Evolutionary conservation across 2,797 vertebrate species (phyloP), one percentile per base, ranked within the genome.

Genomic region (Thunnus albacares): DNA sequence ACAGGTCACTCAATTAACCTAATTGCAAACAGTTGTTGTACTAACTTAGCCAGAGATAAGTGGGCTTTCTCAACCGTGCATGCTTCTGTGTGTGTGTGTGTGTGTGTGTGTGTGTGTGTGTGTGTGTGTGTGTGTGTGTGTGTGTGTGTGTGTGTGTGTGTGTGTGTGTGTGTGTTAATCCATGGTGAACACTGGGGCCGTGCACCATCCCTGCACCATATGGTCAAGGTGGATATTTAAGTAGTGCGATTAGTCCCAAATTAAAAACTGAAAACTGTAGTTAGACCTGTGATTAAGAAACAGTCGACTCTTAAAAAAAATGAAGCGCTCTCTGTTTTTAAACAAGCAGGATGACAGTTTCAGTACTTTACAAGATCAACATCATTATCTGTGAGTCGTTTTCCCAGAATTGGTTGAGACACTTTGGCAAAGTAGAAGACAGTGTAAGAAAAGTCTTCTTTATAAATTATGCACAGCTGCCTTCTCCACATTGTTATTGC

Each of bases 1-100:
- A 84, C 87, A 88, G 77, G 83, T 84, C 90, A 73, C 55, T 79
- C 80, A 87, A 93, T 94, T 93, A 93, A 89, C 90, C 92, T 91
- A 93, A 94, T 93, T 94, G 71, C 76, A 41, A 86, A 79, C 61
- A 78, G 70, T 83, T 86, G 74, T 71, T 82, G 71, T 49, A 56
- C 80, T 63, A 75, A 71, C 81, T 88, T 80, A 85, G 82, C 73
- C 66, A 45, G 66, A 76, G 88, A 89, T 91, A 87, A 90, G 78
- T 84, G 84, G 72, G 77, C 75, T 86, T 82, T 35, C 20, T 53
- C 22, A 22, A 28, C 65, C 59, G 26, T 33, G 43, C 33, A 18
- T 51, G 70, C 13, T 43, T 57, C 17, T 61, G 17, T 71, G 62
- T 62, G 74, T 63, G 73, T 63, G 66, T 68, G 65, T 73, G 62